Evolutionary conservation across 2,888 invertebrate species (phyloP), one percentile per base, ranked within the genome.

Genomic region (Philereme vetulata): DNA sequence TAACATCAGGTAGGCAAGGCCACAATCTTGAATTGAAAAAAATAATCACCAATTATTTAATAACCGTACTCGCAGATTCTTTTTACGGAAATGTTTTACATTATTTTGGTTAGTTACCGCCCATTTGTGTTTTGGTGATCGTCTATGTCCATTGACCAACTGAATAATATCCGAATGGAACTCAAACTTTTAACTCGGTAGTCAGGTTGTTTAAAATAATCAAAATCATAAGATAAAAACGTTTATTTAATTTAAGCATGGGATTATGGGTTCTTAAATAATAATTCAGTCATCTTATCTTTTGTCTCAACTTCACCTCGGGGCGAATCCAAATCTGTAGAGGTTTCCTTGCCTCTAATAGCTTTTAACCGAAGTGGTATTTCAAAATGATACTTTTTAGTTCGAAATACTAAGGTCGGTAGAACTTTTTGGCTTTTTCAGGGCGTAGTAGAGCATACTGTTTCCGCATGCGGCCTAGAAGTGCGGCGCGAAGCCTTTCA

Each of bases 391-490:
- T 58, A 52, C 54, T 54, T 21, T 11, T n/a, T n/a, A 8, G 34
- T 21, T 52, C 42, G 38, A 54, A 62, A 53, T 54, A 44, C 54
- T 68, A 68, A 21, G 67, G 62, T 57, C 60, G 51, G 49, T 56
- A 65, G 57, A 74, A 73, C 59, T 80, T 77, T 65, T 83, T 85
- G 32, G 90, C 90, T 33, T 78, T 77, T 52, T 86, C 82, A 5
- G 91, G 90, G 61, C 83, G 87, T 7, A 92, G 78, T 4, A 92
- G 75, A 1, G 92, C 91, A 70, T 93, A 93, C 61, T 93, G 82
- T 62, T 83, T 86, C 58, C 88, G 82, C 87, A 93, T 86, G 36
- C 93, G 85, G n/a, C 93, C 93, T 35, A 93, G 75, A 36, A 93
- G 75, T 9, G 93, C 93, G 36, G 92, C 92, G 9, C 93, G 82